These are phyloP conservation scores for Nansenia antarctica DNA, from an alignment of 2,113 vertebrate species.

Conservation along the genomic window DNA sequence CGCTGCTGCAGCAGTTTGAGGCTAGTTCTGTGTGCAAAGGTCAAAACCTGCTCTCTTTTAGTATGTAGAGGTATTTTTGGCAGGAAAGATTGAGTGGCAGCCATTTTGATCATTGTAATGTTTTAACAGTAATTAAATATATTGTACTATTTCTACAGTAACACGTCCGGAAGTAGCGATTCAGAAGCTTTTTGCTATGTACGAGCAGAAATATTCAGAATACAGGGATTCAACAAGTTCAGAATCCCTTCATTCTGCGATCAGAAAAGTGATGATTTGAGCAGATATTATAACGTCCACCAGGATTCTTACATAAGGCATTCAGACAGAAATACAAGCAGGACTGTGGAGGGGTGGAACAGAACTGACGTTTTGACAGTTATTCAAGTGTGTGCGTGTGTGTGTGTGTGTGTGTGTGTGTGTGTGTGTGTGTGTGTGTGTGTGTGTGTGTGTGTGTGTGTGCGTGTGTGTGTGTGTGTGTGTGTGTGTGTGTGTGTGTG, in stretches of 20 bases:
- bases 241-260: too few species aligned
- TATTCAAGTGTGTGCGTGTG: too few species aligned
- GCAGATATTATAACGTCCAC: neutral
- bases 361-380: too few species aligned
- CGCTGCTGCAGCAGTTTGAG: neutral
- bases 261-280: neutral
- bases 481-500: too few species aligned
- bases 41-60: constrained; percentile 15
- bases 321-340: neutral
- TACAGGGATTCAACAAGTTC: neutral
- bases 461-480: too few species aligned
- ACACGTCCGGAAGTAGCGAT: neutral
- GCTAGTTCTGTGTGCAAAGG: constrained; percentile 19
- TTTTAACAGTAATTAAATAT: neutral
- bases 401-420: too few species aligned
- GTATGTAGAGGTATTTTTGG: neutral
- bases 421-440: too few species aligned
- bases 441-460: too few species aligned
- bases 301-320: neutral
- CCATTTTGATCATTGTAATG: neutral
- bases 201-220: too few species aligned
- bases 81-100: neutral
- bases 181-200: too few species aligned
- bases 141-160: neutral
- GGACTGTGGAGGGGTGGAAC: neutral